Evolutionary conservation across 1,140 invertebrate genomes (phyloP).

Genomic region (Euschistus heros): DNA sequence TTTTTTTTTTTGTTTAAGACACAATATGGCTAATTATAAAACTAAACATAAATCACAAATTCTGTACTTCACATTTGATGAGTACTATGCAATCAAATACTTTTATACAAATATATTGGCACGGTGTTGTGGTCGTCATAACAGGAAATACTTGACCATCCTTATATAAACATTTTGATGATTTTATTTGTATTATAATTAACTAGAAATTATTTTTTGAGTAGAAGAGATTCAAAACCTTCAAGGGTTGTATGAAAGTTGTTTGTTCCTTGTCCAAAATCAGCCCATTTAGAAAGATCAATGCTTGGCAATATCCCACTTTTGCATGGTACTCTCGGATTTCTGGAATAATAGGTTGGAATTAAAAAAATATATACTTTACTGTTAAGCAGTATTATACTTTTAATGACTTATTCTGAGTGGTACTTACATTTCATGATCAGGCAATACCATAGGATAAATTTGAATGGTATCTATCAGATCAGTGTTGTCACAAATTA

Average conservation of each 20-base stretch:
- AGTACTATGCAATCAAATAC: no score
- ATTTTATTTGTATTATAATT: no score
- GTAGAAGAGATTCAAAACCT: constrained; percentile 28
- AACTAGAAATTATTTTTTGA: constrained; percentile 26
- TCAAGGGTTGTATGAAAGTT: constrained; percentile 18
- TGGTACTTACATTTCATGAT: constrained; percentile 74
- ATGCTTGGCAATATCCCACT: constrained; percentile 74
- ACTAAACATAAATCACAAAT: no score
- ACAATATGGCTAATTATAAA: no score
- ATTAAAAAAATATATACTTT: neutral
- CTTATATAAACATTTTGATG: no score
- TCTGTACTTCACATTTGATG: no score
- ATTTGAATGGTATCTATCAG: constrained; percentile 84
- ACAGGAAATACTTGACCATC: no score
- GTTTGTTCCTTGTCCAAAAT: constrained; percentile 33
- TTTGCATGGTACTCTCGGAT: constrained; percentile 78
- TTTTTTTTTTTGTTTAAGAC: no score
- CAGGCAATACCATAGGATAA: constrained; percentile 84
- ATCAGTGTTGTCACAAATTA: constrained; percentile 94
- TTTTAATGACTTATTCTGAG: neutral
- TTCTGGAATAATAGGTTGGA: constrained; percentile 47
- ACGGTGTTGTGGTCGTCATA: no score
- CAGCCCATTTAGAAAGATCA: constrained; percentile 80
- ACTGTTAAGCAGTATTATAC: neutral
- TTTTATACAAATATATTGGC: no score